Percentiles rank a stretch among this genome's conserved stretches.
These are phyloP conservation scores for Megaustenia siamemsis DNA, from an alignment of 2,888 invertebrate genomes.

Conservation along the genomic window DNA sequence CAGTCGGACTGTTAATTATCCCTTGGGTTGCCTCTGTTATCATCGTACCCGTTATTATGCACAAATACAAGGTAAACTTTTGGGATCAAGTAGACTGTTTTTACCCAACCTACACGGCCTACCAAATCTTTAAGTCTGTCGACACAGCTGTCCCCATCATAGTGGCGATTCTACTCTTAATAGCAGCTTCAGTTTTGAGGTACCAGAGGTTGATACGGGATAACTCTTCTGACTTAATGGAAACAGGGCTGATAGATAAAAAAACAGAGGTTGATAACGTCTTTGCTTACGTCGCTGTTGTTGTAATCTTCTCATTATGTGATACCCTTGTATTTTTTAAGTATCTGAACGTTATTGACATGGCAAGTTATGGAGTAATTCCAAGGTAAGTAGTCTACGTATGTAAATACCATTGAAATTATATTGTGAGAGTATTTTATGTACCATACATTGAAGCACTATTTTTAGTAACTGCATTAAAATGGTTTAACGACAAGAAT, in stretches of 20 bases:
- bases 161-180: neutral
- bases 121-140: neutral
- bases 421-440: too few relatives aligned
- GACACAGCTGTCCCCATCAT: constrained; percentile 24
- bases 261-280: neutral
- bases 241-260: neutral
- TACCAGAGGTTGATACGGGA: neutral
- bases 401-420: too few relatives aligned
- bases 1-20: neutral
- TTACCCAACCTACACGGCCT: neutral
- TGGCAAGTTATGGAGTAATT: too few relatives aligned
- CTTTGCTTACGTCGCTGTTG: neutral
- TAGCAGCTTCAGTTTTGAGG: neutral
- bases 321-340: too few relatives aligned
- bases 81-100: neutral
- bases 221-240: neutral
- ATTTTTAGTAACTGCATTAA: too few relatives aligned
- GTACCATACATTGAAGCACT: too few relatives aligned
- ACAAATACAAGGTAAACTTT: neutral
- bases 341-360: too few relatives aligned
- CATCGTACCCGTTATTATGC: neutral
- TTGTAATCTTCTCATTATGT: neutral
- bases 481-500: too few relatives aligned
- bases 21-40: constrained; percentile 28
- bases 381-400: too few relatives aligned